A percentile compares a stretch with the other conserved stretches of the same genome.
These are phyloP conservation scores for Forbesichthys agassizii DNA, from an alignment of 2,113 vertebrate species.

Conservation along the genomic window DNA sequence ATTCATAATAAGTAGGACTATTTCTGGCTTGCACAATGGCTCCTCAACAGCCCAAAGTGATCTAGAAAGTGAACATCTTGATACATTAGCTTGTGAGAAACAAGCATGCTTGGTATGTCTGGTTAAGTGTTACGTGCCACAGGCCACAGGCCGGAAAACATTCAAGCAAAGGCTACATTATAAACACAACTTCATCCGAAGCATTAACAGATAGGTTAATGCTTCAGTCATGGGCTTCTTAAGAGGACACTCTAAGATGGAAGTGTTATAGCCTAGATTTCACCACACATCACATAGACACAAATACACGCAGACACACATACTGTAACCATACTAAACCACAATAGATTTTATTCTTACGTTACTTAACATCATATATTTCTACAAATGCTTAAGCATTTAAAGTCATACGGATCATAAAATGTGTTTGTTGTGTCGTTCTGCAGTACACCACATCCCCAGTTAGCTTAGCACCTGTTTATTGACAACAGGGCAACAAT, in stretches of 20 bases:
- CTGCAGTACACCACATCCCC: background rate
- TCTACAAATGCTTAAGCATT: too few species aligned
- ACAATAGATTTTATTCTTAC: background rate
- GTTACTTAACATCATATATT: too few species aligned
- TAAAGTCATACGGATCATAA: too few species aligned
- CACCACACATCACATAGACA: background rate
- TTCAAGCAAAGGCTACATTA: background rate
- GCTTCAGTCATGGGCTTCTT: constrained; percentile 20
- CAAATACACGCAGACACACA: background rate
- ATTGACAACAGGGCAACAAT: constrained; percentile 1
- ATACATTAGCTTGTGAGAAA: background rate
- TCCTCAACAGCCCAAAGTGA: background rate
- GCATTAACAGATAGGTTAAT: constrained; percentile 21
- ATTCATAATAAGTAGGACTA: background rate
- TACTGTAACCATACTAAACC: constrained; percentile 1
- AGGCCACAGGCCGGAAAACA: background rate
- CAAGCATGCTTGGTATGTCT: background rate
- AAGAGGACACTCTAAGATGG: constrained; percentile 1
- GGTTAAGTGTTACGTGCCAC: background rate
- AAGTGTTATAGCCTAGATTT: constrained; percentile 2
- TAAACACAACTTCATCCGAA: constrained; percentile 11
- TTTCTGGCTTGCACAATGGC: background rate
- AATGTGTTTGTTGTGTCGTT: background rate
- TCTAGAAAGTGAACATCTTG: background rate
- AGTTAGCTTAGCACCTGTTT: background rate